Base-by-base conservation (phyloP, 2,888 invertebrate genomes). In the Ceriagrion tenellum region DNA sequence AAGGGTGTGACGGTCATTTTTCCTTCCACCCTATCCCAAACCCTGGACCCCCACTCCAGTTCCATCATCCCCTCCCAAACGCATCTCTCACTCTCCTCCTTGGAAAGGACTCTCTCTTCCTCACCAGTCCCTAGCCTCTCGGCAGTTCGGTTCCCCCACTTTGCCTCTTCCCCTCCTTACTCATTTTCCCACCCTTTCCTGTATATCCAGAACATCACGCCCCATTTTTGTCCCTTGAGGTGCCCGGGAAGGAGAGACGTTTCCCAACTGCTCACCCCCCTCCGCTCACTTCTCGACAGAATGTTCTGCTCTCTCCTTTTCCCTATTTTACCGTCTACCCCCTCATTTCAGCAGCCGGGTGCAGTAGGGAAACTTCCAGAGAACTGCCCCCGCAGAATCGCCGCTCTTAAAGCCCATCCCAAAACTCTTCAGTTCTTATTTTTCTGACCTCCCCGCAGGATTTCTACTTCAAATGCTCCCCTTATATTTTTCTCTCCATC, bases 221-320 rank as follows among this genome's bases (percentile, higher is more conserved):
- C 93, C 93, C 93, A 69, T 93, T 93, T 74, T 93, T 93, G 69
- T 63, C 93, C 93, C 93, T 81, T 93, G 93, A 69, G 93, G 93
- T 93, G 93, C n/a, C 74, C 74, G 30, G 16, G 35, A 35, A 81
- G 35, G 81, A 93, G 69, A 93, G 47, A 69, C 40, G 26, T 26
- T 69, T 35, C 40, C 40, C n/a, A 47, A 47, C 47, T 47, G 47
- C 47, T 13, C 55, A 23, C 89, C 20, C 23, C 55, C 12, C 55
- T 55, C 55, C 13, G 0, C 81, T 30, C 81, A 81, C 81, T 81
- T 81, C 81, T n/a, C 3, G 26, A 81, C 81, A n/a, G 81, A 81
- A 81, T 35, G 81, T n/a, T 81, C 81, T 35, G 35, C 81, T 81
- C 69, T 26, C 69, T 69, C 69, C n/a, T 26, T n/a, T n/a, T 59